Base-by-base conservation (phyloP, 2,888 invertebrate genomes). In the Tetanocera ferruginea region DNA sequence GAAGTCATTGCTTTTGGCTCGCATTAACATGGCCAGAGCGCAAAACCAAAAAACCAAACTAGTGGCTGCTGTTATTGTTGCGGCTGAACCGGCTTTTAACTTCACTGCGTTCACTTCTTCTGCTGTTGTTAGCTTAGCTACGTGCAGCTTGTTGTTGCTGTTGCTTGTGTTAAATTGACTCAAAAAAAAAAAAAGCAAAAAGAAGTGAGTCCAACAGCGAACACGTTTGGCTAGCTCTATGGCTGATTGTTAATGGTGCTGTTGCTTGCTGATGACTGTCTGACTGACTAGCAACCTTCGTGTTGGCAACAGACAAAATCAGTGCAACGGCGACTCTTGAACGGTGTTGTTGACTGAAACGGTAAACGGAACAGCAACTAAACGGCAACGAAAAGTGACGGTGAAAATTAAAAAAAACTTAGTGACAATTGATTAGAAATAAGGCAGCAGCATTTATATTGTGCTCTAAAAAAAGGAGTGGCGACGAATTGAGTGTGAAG, bases 261-360 rank as follows among this genome's bases (percentile, higher is more conserved):
- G 34, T 67, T n/a, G 66, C 72, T n/a, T 52, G 51, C 51, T 55
- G 67, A 70, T 34, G 60, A 60, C 70, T 75, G 62, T 17, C 23
- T 34, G 0, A 64, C 23, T 80, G 79, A 77, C 83, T 82, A 80
- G 77, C 79, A 81, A 80, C 79, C 81, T 80, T 76, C 78, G 73
- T 78, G 85, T 86, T 86, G 85, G 84, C 82, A 82, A 83, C 82
- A 83, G 83, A 81, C 83, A 67, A 84, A 87, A 85, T 89, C 87
- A 89, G 89, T 89, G 87, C 87, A 89, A 86, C 87, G 88, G 85
- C 88, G 86, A 86, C 89, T 89, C 86, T 89, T 87, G 88, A 87
- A 87, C 86, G 86, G 87, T 87, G 87, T 87, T 86, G 89, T 88
- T 88, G 87, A 85, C 81, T 84, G 82, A 34, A 83, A 82, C 88